Evolutionary conservation across 2,113 vertebrate species (phyloP).

Genomic region (Neotoma lepida): DNA sequence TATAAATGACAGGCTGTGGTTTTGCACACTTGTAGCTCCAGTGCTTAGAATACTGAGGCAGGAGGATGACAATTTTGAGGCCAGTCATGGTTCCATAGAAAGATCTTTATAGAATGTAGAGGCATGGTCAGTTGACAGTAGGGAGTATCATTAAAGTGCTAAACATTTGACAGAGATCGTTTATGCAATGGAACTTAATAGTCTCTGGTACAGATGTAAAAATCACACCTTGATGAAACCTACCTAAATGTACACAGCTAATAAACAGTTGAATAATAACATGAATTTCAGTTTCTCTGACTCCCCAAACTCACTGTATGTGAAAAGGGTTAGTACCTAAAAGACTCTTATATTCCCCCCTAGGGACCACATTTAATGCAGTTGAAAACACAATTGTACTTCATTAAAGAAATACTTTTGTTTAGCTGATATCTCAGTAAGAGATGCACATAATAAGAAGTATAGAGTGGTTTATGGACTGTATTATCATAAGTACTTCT

Average conservation of each 20-base stretch:
- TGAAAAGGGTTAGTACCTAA: neutral
- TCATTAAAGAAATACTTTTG: conserved; percentile 43
- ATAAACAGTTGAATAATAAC: neutral
- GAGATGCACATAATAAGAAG: neutral
- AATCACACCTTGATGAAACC: neutral
- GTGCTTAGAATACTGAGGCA: neutral
- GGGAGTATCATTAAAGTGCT: neutral
- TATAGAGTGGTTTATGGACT: neutral
- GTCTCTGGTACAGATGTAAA: neutral
- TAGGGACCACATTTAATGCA: neutral
- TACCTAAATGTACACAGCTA: neutral
- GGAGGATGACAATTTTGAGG: neutral
- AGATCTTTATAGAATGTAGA: neutral
- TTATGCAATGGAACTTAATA: neutral
- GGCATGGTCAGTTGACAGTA: neutral
- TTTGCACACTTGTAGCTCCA: neutral
- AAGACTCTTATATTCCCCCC: neutral
- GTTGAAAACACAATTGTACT: neutral
- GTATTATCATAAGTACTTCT: neutral
- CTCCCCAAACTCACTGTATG: neutral
- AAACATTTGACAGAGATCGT: neutral
- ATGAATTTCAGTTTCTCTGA: conserved; percentile 2
- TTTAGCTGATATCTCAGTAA: conserved; percentile 16
- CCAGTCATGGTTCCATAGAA: neutral
- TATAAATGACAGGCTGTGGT: neutral